Evolutionary conservation across 2,888 invertebrate species (phyloP), one percentile per base, ranked within the genome.

Genomic region (Caenorhabditis macrosperma): DNA sequence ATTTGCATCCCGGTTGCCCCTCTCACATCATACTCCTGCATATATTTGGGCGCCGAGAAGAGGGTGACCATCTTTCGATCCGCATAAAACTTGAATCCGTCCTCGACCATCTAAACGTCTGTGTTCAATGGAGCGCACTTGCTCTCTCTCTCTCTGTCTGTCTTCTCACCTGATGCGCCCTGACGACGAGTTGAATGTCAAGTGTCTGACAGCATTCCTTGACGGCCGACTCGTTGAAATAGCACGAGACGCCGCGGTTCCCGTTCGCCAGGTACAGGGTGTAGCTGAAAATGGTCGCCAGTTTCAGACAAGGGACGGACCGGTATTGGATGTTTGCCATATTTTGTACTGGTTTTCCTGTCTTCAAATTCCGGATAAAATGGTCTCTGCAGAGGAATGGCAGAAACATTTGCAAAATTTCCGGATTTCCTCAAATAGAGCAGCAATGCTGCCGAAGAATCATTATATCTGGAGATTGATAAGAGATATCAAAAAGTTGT

Each of bases 151-250:
- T 41, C 15, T 41, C 15, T 15, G 9, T 17, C 1, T 46, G 26
- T 30, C 20, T 35, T 7, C 52, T 41, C 1, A 69, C 60, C 41
- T 33, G 48, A 41, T 57, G 30, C 35, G 55, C 57, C 48, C 60
- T 48, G 22, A 69, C 26, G 52, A 81, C 69, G 24, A 83, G 28
- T 0, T 72, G 33, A 10, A 78, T 30, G 5, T 61, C 48, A 20
- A 78, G 48, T 17, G 17, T 44, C 10, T 67, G 41, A 44, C 69
- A 72, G 28, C 57, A 55, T 12, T 74, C 63, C 2, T 69, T 41
- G 10, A 82, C 72, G 2, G 79, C 68, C 12, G 67, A 38, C 26
- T 76, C 79, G 12, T 78, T 75, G 38, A 68, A 82, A n/a, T 52
- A 28, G 52, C 54, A 52, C 9, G 60, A 74, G 7, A 60, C 17